These are phyloP conservation scores for Drosophila ohnishii DNA, from an alignment of 1,140 invertebrate genomes.

Conservation along the genomic window DNA sequence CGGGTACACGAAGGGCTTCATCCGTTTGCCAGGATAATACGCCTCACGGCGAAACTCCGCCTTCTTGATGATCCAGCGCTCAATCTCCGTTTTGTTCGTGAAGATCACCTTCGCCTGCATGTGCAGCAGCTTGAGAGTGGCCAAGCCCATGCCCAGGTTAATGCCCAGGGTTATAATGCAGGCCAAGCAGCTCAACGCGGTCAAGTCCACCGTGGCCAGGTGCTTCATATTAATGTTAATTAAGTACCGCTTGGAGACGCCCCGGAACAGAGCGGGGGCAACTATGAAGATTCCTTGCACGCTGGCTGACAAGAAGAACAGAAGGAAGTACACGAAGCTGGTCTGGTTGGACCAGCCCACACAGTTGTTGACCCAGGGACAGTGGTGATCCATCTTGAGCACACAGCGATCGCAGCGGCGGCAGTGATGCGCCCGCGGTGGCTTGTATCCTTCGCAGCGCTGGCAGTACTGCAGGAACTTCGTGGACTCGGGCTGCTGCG, in stretches of 20 bases:
- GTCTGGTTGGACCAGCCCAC: constrained; percentile 94
- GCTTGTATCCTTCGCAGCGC: constrained; percentile 95
- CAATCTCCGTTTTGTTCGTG: constrained; percentile 95
- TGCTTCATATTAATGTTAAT: constrained; percentile 67
- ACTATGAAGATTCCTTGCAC: constrained; percentile 91
- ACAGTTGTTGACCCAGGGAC: constrained; percentile 88
- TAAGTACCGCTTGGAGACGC: constrained; percentile 70
- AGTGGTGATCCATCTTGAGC: constrained; percentile 98
- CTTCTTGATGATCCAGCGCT: constrained; percentile 97
- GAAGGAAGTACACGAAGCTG: constrained; percentile 94
- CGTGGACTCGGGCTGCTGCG: neutral
- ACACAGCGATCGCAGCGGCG: constrained; percentile 96
- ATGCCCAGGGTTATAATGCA: constrained; percentile 92
- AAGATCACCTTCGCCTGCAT: constrained; percentile 93
- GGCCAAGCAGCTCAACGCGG: constrained; percentile 84
- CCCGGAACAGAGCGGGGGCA: constrained; percentile 88
- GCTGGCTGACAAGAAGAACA: constrained; percentile 94
- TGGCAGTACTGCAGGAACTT: constrained; percentile 91
- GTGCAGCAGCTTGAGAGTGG: constrained; percentile 93
- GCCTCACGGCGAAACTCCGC: constrained; percentile 86
- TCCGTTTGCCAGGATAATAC: constrained; percentile 66
- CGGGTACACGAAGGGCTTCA: constrained; percentile 90
- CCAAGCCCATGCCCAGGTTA: constrained; percentile 93
- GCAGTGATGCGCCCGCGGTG: constrained; percentile 97
- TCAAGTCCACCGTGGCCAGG: constrained; percentile 87